Evolutionary conservation across 1,140 invertebrate species (phyloP).

Genomic region (Pantala flavescens): DNA sequence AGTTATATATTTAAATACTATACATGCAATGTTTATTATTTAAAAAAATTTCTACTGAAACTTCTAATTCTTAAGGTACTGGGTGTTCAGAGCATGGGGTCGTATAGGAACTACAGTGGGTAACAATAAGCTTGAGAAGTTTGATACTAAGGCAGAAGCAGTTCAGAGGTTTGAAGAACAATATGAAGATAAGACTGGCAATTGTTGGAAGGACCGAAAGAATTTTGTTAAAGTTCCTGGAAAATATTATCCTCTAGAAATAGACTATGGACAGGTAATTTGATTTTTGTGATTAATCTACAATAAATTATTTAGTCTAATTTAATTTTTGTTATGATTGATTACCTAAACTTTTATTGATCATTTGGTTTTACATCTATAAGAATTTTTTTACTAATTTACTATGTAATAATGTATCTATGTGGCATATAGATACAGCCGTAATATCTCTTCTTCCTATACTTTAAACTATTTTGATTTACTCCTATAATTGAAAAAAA

Average conservation of each 20-base stretch:
- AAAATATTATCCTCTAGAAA: constrained; percentile 79
- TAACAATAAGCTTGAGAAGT: constrained; percentile 59
- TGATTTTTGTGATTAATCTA: too few species aligned
- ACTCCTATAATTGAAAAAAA: too few species aligned
- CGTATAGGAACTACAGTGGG: constrained; percentile 90
- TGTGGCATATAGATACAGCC: too few species aligned
- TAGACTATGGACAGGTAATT: constrained; percentile 64
- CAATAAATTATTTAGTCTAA: neutral
- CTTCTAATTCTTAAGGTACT: constrained; percentile 44
- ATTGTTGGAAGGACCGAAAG: constrained; percentile 56
- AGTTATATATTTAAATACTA: too few species aligned
- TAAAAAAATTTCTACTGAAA: too few species aligned
- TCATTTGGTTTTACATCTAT: neutral
- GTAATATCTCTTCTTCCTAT: too few species aligned
- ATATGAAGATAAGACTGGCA: constrained; percentile 80
- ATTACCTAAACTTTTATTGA: neutral
- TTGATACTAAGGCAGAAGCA: constrained; percentile 44
- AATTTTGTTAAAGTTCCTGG: constrained; percentile 70
- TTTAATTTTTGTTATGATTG: neutral
- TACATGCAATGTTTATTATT: too few species aligned
- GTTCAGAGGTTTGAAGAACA: constrained; percentile 51
- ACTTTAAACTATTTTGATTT: too few species aligned
- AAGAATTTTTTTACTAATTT: neutral
- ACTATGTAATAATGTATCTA: too few species aligned
- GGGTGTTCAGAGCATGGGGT: constrained; percentile 87